A percentile compares a stretch with the other conserved stretches of the same genome.
Evolutionary conservation across 2,797 vertebrate genomes (phyloP).

Genomic region (Chelidonichthys spinosus): DNA sequence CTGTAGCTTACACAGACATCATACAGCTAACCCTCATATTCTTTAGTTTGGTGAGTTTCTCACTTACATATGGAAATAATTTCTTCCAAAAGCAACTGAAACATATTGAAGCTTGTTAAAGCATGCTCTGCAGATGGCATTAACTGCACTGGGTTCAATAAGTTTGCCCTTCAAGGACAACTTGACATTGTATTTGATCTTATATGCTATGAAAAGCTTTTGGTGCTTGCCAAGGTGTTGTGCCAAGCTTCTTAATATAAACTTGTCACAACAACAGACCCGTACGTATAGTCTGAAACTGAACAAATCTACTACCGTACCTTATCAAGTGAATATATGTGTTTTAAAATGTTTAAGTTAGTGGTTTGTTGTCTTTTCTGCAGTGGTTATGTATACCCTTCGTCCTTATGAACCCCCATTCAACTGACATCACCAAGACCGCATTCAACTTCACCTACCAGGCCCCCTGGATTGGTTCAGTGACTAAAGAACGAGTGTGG

Average conservation of each 20-base stretch:
- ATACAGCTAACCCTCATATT: conserved; percentile 83
- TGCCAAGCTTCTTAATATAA: neutral
- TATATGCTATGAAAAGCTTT: neutral
- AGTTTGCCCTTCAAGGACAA: neutral
- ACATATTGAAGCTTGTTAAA: neutral
- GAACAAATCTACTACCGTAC: too few relatives aligned
- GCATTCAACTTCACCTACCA: conserved; percentile 77
- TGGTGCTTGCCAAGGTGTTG: neutral
- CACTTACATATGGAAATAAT: fast-evolving
- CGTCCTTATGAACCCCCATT: conserved; percentile 73
- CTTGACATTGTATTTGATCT: neutral
- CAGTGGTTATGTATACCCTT: conserved; percentile 83
- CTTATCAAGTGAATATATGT: neutral
- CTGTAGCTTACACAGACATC: conserved; percentile 77
- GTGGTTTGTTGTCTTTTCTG: neutral
- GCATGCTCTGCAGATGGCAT: neutral
- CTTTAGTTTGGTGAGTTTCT: conserved; percentile 78
- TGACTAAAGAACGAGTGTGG: conserved; percentile 67
- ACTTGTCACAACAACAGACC: neutral
- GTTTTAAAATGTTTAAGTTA: conserved; percentile 2
- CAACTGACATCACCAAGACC: conserved; percentile 77
- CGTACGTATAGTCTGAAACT: too few relatives aligned
- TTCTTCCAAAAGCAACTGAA: neutral
- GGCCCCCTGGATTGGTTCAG: conserved; percentile 81
- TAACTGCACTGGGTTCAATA: neutral